These are phyloP conservation scores for Clistopyga incitator DNA, from an alignment of 2,888 invertebrate genomes.

Conservation along the genomic window DNA sequence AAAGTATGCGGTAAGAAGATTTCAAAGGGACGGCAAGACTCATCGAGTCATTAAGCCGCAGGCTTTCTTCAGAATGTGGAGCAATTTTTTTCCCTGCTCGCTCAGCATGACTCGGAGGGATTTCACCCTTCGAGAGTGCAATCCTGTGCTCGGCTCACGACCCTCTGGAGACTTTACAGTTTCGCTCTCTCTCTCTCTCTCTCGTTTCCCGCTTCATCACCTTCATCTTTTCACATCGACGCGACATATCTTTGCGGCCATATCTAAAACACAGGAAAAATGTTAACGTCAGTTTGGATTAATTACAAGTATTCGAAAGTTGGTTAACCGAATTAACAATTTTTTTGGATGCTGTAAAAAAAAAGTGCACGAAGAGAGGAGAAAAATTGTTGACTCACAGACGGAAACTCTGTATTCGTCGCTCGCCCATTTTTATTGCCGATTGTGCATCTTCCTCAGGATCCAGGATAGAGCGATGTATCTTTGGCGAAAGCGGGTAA, in stretches of 20 bases:
- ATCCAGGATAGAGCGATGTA: constrained; percentile 6
- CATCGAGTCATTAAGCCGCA: constrained; percentile 25
- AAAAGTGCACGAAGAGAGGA: not conserved
- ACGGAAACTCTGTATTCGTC: not conserved
- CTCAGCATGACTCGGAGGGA: constrained; percentile 36
- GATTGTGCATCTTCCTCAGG: constrained; percentile 25
- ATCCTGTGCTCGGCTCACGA: constrained; percentile 37
- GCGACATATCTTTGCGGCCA: not conserved
- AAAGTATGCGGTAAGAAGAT: constrained; percentile 2
- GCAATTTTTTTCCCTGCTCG: constrained; percentile 13
- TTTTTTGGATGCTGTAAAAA: too few relatives aligned
- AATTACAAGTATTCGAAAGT: too few relatives aligned
- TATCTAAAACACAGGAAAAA: not conserved
- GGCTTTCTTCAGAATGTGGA: constrained; percentile 24
- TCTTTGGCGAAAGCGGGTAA: constrained; percentile 4
- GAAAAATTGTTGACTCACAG: not conserved
- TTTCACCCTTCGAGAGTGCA: constrained; percentile 38
- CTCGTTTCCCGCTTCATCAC: constrained; percentile 1
- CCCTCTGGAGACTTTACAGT: constrained; percentile 27
- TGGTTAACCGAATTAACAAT: too few relatives aligned
- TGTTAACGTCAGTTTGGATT: not conserved
- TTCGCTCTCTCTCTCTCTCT: constrained; percentile 26
- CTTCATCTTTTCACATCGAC: constrained; percentile 13
- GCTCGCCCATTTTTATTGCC: constrained; percentile 73
- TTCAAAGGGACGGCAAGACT: constrained; percentile 2